Percentiles rank a stretch among this genome's conserved stretches.
Conservation (phyloP, 2,113 vertebrate genomes). For the Sebastes schlegelii region DNA sequence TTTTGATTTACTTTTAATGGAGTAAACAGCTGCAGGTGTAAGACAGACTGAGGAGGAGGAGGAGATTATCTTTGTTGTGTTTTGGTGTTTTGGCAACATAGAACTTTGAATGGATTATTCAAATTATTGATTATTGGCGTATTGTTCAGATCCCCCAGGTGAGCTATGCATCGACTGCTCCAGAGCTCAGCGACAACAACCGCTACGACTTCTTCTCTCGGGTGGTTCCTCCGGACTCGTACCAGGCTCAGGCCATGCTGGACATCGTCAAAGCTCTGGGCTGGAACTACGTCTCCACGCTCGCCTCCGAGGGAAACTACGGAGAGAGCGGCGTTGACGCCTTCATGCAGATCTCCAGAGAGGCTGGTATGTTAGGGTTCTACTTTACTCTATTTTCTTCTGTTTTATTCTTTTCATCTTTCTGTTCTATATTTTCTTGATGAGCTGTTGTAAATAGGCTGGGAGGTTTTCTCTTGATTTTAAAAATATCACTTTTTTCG, state of each 20-base stretch:
- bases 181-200: slow-evolving; percentile 92
- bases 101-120: neutral
- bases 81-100: neutral
- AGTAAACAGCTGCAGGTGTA: too few relatives aligned
- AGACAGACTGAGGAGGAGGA: too few relatives aligned
- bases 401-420: neutral
- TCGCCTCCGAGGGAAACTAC: slow-evolving; percentile 93
- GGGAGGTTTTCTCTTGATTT: neutral
- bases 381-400: too few relatives aligned
- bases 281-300: slow-evolving; percentile 94
- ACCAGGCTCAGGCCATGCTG: slow-evolving; percentile 95
- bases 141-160: slow-evolving; percentile 89
- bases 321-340: slow-evolving; percentile 93
- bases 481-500: neutral
- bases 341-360: slow-evolving; percentile 92
- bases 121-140: neutral
- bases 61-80: neutral
- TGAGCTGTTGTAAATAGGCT: neutral
- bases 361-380: slow-evolving; percentile 82
- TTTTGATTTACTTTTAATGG: too few relatives aligned
- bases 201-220: slow-evolving; percentile 93
- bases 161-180: slow-evolving; percentile 93
- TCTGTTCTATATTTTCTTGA: too few relatives aligned
- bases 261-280: slow-evolving; percentile 91
- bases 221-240: slow-evolving; percentile 92